Evolutionary conservation across 2,888 invertebrate genomes (phyloP), one percentile per base, ranked within the genome.

Genomic region (Drosophila recens): DNA sequence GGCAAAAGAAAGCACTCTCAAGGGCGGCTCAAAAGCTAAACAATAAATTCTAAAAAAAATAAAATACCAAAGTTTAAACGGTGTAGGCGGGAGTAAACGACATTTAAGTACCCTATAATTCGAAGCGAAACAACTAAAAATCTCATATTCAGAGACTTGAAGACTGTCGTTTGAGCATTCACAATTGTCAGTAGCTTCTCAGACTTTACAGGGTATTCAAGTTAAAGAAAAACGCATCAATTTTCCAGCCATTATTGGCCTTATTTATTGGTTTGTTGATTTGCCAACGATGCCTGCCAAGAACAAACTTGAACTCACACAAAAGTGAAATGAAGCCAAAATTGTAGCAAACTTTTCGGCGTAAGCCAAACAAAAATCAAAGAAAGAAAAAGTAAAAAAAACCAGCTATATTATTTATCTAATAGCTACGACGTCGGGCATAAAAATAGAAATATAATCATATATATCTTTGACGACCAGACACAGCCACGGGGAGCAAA

Each of bases 381-480:
- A 70, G 45, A 68, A 63, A 66, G n/a, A 42, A 48, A 3, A 1
- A 4, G 23, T 23, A 23, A 30, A 23, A 15, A 27, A 23, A 5
- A n/a, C 66, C 67, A 75, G 69, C 79, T 83, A 36, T 61, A 79
- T 85, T 89, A 89, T 89, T 86, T 89, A 88, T 86, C 71, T 86
- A 88, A 86, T 80, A 80, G 78, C 62, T 45, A 27, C 30, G 57
- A 62, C 15, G 49, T 33, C 30, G 70, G 45, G 58, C 68, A 78
- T 67, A 56, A 57, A 78, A 67, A 78, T 59, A 73, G 54, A 68
- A 59, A 67, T 56, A 57, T 58, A 64, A 59, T 43, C 40, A 42
- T 17, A 56, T n/a, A 63, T 58, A 48, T 63, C 43, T 66, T 75
- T 75, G 63, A 61, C 75, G 66, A 61, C 67, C 72, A 54, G 67